phyloP scores from a whole-genome alignment of 2,888 invertebrate genomes.

The Chironomus tentans region DNA sequence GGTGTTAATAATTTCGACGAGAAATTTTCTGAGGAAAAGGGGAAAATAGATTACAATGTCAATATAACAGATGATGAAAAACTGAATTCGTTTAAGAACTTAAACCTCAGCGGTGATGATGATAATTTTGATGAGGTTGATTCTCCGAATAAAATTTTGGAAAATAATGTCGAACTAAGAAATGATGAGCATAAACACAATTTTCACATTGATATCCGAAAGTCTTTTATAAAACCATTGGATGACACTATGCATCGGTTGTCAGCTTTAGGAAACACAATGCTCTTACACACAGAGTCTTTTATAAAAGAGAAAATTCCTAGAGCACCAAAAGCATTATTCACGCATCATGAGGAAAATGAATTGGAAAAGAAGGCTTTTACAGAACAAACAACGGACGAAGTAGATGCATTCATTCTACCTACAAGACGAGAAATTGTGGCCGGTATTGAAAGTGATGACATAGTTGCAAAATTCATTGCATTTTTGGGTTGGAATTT shows the following conservation, averaged over 20 bases:
- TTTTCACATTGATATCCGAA: no score
- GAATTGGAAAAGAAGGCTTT: conserved; percentile 30
- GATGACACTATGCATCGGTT: conserved; percentile 31
- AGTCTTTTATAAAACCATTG: no score
- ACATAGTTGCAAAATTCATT: conserved; percentile 57
- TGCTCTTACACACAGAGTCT: conserved; percentile 49
- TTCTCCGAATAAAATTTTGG: background rate
- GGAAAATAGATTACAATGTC: background rate
- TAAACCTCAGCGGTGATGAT: background rate
- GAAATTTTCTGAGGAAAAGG: background rate
- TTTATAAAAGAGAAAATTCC: conserved; percentile 47
- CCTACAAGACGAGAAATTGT: conserved; percentile 45
- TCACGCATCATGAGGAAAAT: conserved; percentile 39
- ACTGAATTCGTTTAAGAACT: conserved; percentile 7
- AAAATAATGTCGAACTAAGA: no score
- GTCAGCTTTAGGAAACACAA: conserved; percentile 40
- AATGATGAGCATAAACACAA: no score
- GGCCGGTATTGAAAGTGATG: conserved; percentile 65
- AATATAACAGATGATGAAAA: conserved; percentile 30
- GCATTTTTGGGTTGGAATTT: conserved; percentile 69
- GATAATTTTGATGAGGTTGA: background rate
- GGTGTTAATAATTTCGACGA: conserved; percentile 28
- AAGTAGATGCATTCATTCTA: conserved; percentile 37
- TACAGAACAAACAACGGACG: conserved; percentile 29
- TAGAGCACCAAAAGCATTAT: conserved; percentile 42